Percentiles rank a stretch among this genome's conserved stretches.
Conservation (phyloP, 1,140 invertebrate species). For the Pseudoatta argentina region DNA sequence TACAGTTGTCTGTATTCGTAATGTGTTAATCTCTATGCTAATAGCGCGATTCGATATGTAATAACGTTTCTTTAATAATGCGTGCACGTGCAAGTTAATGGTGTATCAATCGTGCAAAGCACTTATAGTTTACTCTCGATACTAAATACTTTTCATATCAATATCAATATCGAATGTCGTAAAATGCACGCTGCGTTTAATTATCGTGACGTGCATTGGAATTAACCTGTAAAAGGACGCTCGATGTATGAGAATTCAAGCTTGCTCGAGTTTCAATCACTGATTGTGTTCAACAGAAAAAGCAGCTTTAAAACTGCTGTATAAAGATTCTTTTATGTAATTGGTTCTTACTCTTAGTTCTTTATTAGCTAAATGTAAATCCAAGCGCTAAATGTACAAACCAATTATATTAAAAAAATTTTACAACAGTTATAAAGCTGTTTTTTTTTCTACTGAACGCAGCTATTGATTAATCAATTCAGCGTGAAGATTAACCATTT, state of each 20-base stretch:
- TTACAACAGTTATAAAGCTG: no score
- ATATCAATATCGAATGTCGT: background rate
- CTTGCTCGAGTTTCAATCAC: background rate
- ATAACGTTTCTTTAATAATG: constrained; percentile 22
- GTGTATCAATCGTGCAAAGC: background rate
- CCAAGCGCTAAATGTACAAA: no score
- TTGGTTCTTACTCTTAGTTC: no score
- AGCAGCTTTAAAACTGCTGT: no score
- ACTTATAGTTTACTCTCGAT: constrained; percentile 14
- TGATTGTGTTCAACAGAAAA: no score
- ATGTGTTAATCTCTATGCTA: constrained; percentile 61
- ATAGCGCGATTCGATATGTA: constrained; percentile 29
- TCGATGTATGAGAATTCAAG: background rate
- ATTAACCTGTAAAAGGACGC: background rate
- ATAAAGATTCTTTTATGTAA: no score
- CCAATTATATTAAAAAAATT: no score
- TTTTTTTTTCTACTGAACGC: no score
- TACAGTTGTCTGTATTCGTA: constrained; percentile 38
- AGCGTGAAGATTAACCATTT: background rate
- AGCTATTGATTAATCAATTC: background rate
- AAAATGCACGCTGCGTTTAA: background rate
- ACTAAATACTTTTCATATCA: background rate
- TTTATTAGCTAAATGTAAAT: no score
- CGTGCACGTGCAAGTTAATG: background rate
- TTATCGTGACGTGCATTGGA: background rate